Base-by-base conservation (phyloP, 2,888 invertebrate species). In the Cetonia aurata region DNA sequence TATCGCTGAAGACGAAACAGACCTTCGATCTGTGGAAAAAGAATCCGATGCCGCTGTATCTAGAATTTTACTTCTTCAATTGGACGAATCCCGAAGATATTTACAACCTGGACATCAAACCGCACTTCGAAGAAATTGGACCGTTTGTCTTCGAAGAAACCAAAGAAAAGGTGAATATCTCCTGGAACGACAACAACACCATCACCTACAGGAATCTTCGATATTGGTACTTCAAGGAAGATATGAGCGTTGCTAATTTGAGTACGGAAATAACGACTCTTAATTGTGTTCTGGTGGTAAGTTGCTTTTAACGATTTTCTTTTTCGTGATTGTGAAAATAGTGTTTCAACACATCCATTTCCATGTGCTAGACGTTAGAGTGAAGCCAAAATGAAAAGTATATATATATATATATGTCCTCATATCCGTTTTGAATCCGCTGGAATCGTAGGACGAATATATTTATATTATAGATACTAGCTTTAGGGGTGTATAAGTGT, bases 241-340 rank as follows among this genome's bases (percentile, higher is more conserved):
- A 88, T 12, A 84, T 85, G 76, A 93, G 93, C 78, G 88, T 87
- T 60, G 93, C 93, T 0, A 87, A 86, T n/a, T 85, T 95, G 12
- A 83, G 87, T 12, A 95, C 95, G 79, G 85, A 86, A 50, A 86
- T 96, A 70, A 91, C 90, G 0, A 92, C 92, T 0, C 82, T 95
- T 0, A 95, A 96, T 83, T 89, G 92, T 1, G 90, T 95, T 91
- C 92, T 65, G n/a, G 86, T 93, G 85, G 96, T 96, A 81, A 89
- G 92, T 83, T 31, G 9, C 12, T 41, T 48, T 9, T 53, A 25
- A 4, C 25, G 3, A 25, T 25, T 25, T 4, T 25, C 4, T 25
- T 25, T 25, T 25, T 25, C 4, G 25, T 3, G 25, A 25, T 3
- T 25, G 4, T 25, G 25, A 4, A 25, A 25, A 4, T 25, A 4